A percentile compares a stretch with the other conserved stretches of the same genome.
phyloP scores from a whole-genome alignment of 2,113 vertebrate genomes.

The Prionailurus viverrinus region DNA sequence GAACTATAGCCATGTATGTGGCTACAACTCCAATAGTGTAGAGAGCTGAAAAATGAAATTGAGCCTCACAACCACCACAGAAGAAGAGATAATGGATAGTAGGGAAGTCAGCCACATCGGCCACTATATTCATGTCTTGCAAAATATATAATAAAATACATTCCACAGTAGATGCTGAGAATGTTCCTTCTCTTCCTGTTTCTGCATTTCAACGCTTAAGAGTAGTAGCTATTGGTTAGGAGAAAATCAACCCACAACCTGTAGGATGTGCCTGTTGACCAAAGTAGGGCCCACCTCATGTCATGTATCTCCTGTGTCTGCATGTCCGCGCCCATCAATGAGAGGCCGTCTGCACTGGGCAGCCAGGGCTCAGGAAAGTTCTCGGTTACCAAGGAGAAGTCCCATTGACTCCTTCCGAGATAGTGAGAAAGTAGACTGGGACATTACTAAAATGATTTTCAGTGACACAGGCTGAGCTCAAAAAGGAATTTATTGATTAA shows the following conservation, averaged over 20 bases:
- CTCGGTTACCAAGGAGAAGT: not conserved
- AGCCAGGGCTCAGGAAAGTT: rapidly evolving
- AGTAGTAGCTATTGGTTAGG: not conserved
- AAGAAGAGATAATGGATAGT: not conserved
- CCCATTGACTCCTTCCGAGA: not conserved
- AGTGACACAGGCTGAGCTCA: not conserved
- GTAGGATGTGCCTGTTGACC: too few species aligned
- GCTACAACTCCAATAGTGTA: not conserved
- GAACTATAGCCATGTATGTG: not conserved
- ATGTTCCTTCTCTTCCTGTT: not conserved
- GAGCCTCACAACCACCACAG: rapidly evolving
- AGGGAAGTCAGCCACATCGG: not conserved
- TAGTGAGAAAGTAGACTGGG: not conserved
- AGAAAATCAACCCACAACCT: not conserved
- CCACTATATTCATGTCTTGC: not conserved
- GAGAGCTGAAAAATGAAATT: not conserved
- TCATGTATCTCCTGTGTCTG: not conserved
- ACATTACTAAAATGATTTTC: not conserved
- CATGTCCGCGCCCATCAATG: rapidly evolving
- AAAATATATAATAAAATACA: not conserved
- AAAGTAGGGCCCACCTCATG: not conserved
- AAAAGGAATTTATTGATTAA: not conserved
- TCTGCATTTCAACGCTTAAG: not conserved
- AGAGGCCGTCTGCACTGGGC: not conserved
- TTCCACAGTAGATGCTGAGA: not conserved